Percentiles rank a stretch among this genome's conserved stretches.
These are phyloP conservation scores for Oophaga pumilio DNA, from an alignment of 2,113 vertebrate genomes.

Conservation along the genomic window DNA sequence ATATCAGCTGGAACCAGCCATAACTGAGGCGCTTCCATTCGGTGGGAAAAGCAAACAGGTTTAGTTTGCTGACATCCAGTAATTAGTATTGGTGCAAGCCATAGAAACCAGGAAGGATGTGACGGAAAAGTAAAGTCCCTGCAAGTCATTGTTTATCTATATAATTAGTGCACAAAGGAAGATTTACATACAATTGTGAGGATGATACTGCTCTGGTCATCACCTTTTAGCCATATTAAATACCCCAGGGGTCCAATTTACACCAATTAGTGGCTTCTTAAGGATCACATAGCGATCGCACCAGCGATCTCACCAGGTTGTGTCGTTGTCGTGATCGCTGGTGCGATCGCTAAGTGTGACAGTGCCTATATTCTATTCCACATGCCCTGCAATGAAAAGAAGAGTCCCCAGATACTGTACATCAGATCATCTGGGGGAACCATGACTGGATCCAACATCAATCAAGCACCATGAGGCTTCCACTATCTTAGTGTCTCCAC, in stretches of 20 bases:
- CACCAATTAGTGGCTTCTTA: neutral
- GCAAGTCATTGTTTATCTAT: no score
- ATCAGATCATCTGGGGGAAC: neutral
- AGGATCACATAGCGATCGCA: no score
- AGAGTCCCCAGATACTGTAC: neutral
- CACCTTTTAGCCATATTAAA: neutral
- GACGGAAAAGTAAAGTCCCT: neutral
- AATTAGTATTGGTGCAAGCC: neutral
- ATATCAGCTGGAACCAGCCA: neutral
- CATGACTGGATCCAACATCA: neutral
- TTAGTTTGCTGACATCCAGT: neutral
- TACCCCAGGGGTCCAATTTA: neutral
- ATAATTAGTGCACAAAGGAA: neutral
- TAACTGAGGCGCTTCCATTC: no score
- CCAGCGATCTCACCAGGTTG: no score
- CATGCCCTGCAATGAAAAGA: neutral
- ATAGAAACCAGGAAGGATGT: neutral
- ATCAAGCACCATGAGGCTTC: neutral
- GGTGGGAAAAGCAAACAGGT: neutral
- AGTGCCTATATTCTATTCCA: neutral
- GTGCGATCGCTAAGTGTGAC: no score
- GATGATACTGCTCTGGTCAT: neutral
- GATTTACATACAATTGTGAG: neutral
- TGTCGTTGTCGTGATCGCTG: no score
- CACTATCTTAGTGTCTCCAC: no score